phyloP scores from a whole-genome alignment of 2,888 invertebrate genomes.

The Ormyrus nitidulus region DNA sequence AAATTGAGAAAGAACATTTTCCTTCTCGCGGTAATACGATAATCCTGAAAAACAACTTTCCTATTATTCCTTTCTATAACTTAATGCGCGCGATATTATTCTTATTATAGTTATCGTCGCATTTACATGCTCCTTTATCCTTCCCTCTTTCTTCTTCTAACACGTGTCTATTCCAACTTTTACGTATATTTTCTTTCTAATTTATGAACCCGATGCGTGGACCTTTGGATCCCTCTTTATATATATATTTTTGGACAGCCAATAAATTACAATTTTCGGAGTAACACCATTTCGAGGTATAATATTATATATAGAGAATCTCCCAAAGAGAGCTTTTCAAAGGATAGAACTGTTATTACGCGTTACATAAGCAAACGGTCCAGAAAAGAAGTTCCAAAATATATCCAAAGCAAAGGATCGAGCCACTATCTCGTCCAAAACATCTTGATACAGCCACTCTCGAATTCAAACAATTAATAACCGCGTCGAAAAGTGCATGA shows the following conservation, averaged over 20 bases:
- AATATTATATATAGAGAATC: not conserved
- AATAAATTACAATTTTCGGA: slow-evolving; percentile 5
- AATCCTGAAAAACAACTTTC: not conserved
- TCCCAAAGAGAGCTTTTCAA: not conserved
- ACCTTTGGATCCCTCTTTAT: not conserved
- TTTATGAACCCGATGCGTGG: slow-evolving; percentile 17
- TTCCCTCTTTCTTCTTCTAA: not conserved
- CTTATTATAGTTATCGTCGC: not conserved
- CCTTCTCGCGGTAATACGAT: too few species aligned
- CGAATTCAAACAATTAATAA: too few species aligned
- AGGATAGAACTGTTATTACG: not conserved
- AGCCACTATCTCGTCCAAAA: not conserved
- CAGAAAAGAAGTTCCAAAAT: not conserved
- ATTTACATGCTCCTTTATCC: not conserved
- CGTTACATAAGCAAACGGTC: not conserved
- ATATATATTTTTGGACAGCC: not conserved
- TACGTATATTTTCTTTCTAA: slow-evolving; percentile 19
- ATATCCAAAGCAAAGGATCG: not conserved
- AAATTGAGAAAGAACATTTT: too few species aligned
- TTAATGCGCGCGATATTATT: slow-evolving; percentile 6
- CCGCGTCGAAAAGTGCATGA: too few species aligned
- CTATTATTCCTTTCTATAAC: not conserved
- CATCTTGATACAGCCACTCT: too few species aligned
- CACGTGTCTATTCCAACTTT: not conserved
- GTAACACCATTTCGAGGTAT: slow-evolving; percentile 5